Evolutionary conservation across 2,888 invertebrate genomes (phyloP), one percentile per base, ranked within the genome.

Genomic region (Callinectes sapidus): DNA sequence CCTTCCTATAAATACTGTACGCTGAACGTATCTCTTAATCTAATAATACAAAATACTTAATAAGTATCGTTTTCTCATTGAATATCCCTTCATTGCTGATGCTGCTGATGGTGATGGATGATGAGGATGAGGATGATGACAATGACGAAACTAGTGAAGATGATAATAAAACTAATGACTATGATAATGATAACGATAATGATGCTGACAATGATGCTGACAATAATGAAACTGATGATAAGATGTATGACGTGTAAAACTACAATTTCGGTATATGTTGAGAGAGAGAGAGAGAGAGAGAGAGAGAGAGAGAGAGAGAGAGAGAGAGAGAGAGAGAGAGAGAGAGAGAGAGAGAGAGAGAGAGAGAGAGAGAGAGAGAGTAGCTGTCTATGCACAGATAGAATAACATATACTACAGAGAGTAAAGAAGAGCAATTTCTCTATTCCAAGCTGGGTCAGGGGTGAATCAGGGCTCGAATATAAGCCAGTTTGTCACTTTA

Each of bases 291-390:
- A 39, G 71, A 71, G 71, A 71, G 71, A 71, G 71, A 71, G 71
- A 71, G 71, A 71, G 71, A 71, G 71, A 71, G 71, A 71, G 71
- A 71, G 71, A 71, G 71, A 71, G 71, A 71, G 71, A 71, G 71
- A 71, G 71, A 71, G 71, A 71, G 71, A 71, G 71, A 71, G 71
- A 71, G 71, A 71, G 71, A 71, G 71, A 71, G 71, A 71, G 71
- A 71, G 71, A 71, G 71, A 71, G 71, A 71, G 71, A 71, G 71
- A 71, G 71, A 71, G 71, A 71, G 71, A 71, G 71, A 71, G 71
- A 71, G 71, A 71, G 71, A 71, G 71, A 39, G 39, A 39, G 39
- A 39, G 39, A 39, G 39, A 39, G 48, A 48, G 48, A 2, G 48
- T 48, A 48, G 8, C 48, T 8, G 48, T 48, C 42, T 48, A 48